These are phyloP conservation scores for Stenodema calcarata DNA, from an alignment of 2,888 invertebrate genomes.

Conservation along the genomic window DNA sequence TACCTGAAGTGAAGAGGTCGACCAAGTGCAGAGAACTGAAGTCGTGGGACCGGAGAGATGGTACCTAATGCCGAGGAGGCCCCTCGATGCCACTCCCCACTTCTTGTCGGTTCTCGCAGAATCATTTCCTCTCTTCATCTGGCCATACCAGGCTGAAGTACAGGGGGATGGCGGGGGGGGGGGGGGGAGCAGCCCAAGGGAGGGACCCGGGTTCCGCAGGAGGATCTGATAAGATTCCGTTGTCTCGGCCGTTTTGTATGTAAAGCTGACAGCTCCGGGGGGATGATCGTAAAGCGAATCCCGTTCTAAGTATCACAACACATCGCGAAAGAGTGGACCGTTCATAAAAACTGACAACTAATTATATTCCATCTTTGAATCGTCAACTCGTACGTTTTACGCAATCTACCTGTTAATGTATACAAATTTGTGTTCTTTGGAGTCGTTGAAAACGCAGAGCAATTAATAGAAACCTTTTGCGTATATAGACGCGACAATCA, in stretches of 20 bases:
- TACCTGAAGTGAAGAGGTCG: slow-evolving; percentile 41
- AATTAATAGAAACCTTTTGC: no score
- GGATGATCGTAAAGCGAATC: neutral
- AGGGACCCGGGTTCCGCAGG: neutral
- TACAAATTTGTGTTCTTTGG: no score
- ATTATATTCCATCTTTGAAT: no score
- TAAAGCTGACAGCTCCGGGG: neutral
- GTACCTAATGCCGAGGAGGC: neutral
- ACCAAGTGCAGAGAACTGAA: slow-evolving; percentile 39
- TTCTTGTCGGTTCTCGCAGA: neutral
- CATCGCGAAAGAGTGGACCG: no score
- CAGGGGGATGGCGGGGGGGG: no score
- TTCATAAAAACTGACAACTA: no score
- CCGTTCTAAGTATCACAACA: neutral
- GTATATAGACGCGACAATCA: no score
- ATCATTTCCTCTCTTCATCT: neutral
- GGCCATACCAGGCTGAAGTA: no score
- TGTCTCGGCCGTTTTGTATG: neutral
- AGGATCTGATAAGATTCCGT: neutral
- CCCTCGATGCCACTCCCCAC: neutral
- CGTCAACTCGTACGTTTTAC: no score
- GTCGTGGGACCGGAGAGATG: slow-evolving; percentile 11
- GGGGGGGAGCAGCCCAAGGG: neutral
- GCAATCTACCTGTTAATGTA: no score
- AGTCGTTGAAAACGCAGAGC: no score